phyloP scores from a whole-genome alignment of 2,797 vertebrate species.

The Sebastes paucispinis region DNA sequence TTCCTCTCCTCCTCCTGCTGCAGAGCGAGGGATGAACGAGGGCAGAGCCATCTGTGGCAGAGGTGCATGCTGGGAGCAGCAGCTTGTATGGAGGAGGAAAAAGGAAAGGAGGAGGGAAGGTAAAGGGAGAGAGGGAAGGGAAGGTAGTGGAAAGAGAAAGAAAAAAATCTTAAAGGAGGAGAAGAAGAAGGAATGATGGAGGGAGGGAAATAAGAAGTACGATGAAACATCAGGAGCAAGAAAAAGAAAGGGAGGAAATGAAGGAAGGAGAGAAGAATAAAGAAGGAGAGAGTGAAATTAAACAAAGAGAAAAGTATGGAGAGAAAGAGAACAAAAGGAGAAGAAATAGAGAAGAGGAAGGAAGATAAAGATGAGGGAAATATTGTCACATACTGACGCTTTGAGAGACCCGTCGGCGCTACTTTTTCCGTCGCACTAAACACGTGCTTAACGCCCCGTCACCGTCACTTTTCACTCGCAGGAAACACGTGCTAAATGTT shows the following conservation, averaged over 20 bases:
- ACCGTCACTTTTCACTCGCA: too few relatives aligned
- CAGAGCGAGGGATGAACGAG: slow-evolving; percentile 17
- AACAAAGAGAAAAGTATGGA: background rate
- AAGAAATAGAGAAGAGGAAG: background rate
- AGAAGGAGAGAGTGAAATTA: background rate
- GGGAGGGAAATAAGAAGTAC: background rate
- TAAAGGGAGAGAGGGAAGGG: background rate
- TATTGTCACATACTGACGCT: too few relatives aligned
- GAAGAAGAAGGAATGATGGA: background rate
- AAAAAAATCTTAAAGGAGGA: background rate
- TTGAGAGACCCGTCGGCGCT: too few relatives aligned
- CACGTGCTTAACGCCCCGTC: too few relatives aligned
- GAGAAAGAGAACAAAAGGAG: background rate
- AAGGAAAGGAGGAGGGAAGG: too few relatives aligned
- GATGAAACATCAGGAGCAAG: background rate
- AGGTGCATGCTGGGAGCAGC: slow-evolving; percentile 54
- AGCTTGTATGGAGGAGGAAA: slow-evolving; percentile 25
- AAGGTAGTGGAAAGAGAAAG: background rate
- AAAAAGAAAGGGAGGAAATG: background rate
- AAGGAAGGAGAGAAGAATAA: background rate
- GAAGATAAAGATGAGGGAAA: background rate
- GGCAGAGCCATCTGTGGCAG: slow-evolving; percentile 54
- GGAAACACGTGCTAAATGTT: too few relatives aligned
- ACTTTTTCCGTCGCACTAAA: too few relatives aligned
- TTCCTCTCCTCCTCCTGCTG: slow-evolving; percentile 56